These are phyloP conservation scores for Bothrops jararaca DNA, from an alignment of 2,113 vertebrate species.

Conservation along the genomic window DNA sequence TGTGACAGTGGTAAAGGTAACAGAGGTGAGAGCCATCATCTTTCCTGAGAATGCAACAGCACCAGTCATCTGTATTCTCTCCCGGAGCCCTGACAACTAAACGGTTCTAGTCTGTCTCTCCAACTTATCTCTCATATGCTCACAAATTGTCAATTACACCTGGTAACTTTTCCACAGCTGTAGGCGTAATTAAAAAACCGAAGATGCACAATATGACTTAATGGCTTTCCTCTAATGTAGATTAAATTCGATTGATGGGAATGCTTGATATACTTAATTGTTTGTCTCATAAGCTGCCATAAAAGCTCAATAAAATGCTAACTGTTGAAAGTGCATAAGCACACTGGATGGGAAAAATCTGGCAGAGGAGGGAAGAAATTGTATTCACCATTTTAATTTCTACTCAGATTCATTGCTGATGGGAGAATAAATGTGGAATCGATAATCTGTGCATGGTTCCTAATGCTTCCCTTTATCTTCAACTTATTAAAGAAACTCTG, in stretches of 20 bases:
- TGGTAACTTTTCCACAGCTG: conserved; percentile 32
- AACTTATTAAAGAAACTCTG: conserved; percentile 20
- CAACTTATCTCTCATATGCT: conserved; percentile 26
- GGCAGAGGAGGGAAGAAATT: not conserved
- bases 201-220: conserved; percentile 28
- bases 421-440: not conserved
- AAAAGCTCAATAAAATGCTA: conserved; percentile 5
- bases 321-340: not conserved
- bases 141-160: conserved; percentile 30
- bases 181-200: conserved; percentile 21
- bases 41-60: not conserved
- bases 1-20: not conserved
- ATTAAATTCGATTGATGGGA: conserved; percentile 32
- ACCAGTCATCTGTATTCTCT: not conserved
- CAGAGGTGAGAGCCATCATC: not conserved
- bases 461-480: not conserved
- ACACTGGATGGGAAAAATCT: not conserved
- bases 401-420: not conserved
- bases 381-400: conserved; percentile 9
- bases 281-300: conserved; percentile 11
- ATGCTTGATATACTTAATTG: conserved; percentile 29
- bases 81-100: not conserved
- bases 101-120: conserved; percentile 7
- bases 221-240: conserved; percentile 34
- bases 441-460: not conserved